Percentiles rank a stretch among this genome's conserved stretches.
Evolutionary conservation across 2,113 vertebrate species (phyloP).

Genomic region (Myanophis thanlyinensis): DNA sequence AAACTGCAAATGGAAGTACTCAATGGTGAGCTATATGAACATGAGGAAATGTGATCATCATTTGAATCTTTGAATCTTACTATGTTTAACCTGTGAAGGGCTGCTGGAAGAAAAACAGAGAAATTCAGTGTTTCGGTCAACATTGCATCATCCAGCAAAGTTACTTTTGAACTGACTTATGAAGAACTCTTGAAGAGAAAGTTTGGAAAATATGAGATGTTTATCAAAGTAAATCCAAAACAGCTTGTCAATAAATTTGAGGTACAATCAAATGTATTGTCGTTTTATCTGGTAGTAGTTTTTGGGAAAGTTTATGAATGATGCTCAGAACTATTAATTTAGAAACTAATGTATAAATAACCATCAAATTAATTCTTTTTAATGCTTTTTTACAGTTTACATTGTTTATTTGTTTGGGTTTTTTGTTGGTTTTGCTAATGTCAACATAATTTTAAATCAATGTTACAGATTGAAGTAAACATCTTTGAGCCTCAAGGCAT

Average conservation of each 20-base stretch:
- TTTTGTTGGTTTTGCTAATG: too few relatives aligned
- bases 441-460: not conserved
- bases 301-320: not conserved
- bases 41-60: not conserved
- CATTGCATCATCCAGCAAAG: conserved; percentile 81
- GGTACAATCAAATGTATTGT: conserved; percentile 60
- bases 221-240: conserved; percentile 85
- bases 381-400: not conserved
- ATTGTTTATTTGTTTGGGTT: too few relatives aligned
- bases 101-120: conserved; percentile 88
- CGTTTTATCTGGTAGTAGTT: not conserved
- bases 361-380: not conserved
- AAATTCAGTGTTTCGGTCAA: conserved; percentile 89
- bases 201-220: conserved; percentile 84
- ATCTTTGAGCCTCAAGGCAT: conserved; percentile 79
- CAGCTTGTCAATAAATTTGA: conserved; percentile 88
- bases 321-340: not conserved
- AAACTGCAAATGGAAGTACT: not conserved
- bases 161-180: conserved; percentile 88
- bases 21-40: too few relatives aligned
- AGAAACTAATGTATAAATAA: not conserved
- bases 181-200: conserved; percentile 88
- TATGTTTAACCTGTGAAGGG: conserved; percentile 64
- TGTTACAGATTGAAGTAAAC: conserved; percentile 73
- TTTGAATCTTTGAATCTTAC: not conserved